Percentiles rank a stretch among this genome's conserved stretches.
Evolutionary conservation across 2,797 vertebrate genomes (phyloP).

Genomic region (Enteromius anoplus): DNA sequence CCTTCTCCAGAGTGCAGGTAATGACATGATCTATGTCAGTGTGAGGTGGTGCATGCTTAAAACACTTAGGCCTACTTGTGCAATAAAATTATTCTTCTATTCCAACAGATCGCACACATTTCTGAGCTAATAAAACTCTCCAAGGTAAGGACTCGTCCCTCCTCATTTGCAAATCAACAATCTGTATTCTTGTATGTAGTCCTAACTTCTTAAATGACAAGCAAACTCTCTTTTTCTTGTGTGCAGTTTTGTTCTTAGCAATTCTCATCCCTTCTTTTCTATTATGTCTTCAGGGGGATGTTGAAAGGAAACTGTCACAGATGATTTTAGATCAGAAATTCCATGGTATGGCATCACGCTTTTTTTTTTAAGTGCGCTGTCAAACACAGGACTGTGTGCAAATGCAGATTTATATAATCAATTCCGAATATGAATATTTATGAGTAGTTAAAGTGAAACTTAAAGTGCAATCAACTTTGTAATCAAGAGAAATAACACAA

Average conservation of each 20-base stretch:
- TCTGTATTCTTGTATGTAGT: neutral
- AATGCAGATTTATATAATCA: neutral
- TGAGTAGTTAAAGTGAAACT: neutral
- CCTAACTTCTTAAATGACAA: neutral
- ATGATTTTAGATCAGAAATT: constrained; percentile 98
- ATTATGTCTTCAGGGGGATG: constrained; percentile 80
- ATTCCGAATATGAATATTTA: neutral
- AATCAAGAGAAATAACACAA: neutral
- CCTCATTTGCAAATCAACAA: neutral
- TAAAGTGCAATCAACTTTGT: neutral
- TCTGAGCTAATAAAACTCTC: constrained; percentile 95
- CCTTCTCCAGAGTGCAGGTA: constrained; percentile 97
- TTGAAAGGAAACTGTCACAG: constrained; percentile 96
- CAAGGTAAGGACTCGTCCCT: constrained; percentile 80
- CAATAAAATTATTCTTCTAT: neutral
- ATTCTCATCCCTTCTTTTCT: neutral
- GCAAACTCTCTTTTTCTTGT: neutral
- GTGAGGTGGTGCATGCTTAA: neutral
- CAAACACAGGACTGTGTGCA: too few relatives aligned
- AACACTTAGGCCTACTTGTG: neutral
- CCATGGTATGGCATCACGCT: constrained; percentile 77
- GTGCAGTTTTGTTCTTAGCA: constrained; percentile 1
- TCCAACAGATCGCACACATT: constrained; percentile 91
- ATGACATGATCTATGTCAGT: constrained; percentile 45
- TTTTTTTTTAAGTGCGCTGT: neutral